Base-by-base conservation (phyloP, 2,113 vertebrate genomes). In the Coptodon bakossiorum region DNA sequence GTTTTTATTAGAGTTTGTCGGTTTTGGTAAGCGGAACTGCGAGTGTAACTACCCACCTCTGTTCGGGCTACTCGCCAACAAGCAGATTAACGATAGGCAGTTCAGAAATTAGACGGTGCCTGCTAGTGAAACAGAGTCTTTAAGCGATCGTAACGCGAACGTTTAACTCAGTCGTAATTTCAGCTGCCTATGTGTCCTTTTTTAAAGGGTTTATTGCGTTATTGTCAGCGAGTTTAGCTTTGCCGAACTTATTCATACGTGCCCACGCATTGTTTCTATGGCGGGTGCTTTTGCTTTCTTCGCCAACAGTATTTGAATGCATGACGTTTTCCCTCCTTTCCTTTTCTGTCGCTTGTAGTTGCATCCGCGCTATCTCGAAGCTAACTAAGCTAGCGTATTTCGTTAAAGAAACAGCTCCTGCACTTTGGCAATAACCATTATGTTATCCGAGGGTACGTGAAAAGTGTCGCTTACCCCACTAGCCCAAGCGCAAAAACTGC, bases 271-370 rank as follows among this genome's bases (percentile, higher is more conserved):
- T 57, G 27, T 38, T 6, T 19, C 1, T 71, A 22, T 56, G 76
- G 73, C 40, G 45, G 87, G 57, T 31, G 86, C 8, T 6, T 85
- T 56, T 31, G 79, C 24, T 54, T 81, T 83, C 29, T 52, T 57
- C n/a, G 3, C 9, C 16, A n/a, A 17, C 61, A 45, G 36, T 11
- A 78, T 96, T 97, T 97, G 95, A 97, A 97, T 85, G 88, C 87
- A 88, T 92, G 96, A 91, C 87, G 94, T 96, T 94, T 92, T 96
- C 95, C 95, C 95, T 96, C 95, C 95, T 82, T 94, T 91, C 57
- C 45, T 61, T 45, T 76, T 36, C 59, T 91, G 80, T 90, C 68
- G 81, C 66, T 81, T 24, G 48, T n/a, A 43, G 52, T 53, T 61
- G 48, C 40, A 63, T 61, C 17, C 2, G 57, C 10, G 17, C 38